Evolutionary conservation across 2,888 invertebrate species (phyloP).

Genomic region (Microctonus aethiopoides): DNA sequence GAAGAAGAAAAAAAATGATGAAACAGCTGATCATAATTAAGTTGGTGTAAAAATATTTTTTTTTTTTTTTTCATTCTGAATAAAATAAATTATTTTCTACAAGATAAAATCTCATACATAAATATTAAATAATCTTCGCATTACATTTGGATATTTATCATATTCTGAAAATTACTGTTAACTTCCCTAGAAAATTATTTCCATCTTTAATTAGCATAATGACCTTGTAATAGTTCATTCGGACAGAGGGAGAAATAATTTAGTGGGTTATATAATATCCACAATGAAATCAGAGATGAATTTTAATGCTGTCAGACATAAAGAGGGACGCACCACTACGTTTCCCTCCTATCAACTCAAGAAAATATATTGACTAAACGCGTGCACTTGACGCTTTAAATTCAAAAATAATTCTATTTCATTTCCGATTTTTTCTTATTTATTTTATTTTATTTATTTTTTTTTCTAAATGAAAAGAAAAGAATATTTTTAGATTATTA

Average conservation of each 20-base stretch:
- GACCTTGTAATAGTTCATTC: not conserved
- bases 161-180: not conserved
- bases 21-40: not conserved
- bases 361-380: slow-evolving; percentile 34
- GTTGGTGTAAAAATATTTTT: not conserved
- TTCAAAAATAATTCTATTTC: no score
- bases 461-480: not conserved
- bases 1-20: slow-evolving; percentile 27
- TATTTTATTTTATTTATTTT: not conserved
- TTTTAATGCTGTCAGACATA: slow-evolving; percentile 28
- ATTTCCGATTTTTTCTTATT: no score
- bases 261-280: slow-evolving; percentile 31
- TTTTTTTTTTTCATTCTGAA: not conserved
- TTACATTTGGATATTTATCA: not conserved
- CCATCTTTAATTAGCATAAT: not conserved
- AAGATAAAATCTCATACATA: not conserved
- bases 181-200: not conserved
- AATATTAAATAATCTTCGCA: not conserved
- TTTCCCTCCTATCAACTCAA: no score
- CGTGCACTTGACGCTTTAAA: slow-evolving; percentile 41
- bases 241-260: slow-evolving; percentile 7
- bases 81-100: slow-evolving; percentile 15
- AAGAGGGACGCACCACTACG: no score
- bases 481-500: slow-evolving; percentile 17
- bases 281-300: slow-evolving; percentile 36